A percentile compares a stretch with the other conserved stretches of the same genome.
phyloP scores from a whole-genome alignment of 1,140 invertebrate genomes.

The Pseudoatta argentina region DNA sequence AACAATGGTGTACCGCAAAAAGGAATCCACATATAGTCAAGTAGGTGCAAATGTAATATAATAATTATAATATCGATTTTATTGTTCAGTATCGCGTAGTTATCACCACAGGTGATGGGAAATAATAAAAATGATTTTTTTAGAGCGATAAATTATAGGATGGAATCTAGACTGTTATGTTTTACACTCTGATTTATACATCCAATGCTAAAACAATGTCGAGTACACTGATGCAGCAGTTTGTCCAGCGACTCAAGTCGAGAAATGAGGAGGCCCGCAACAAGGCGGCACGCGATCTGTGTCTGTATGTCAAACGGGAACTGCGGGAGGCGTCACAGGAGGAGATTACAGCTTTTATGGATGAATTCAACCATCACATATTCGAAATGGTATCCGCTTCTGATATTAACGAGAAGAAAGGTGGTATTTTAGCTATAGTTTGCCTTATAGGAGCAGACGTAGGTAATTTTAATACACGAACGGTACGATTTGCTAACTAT shows the following conservation, averaged over 20 bases:
- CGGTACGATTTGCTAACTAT: slow-evolving; percentile 97
- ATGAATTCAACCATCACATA: slow-evolving; percentile 98
- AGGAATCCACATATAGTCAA: slow-evolving; percentile 55
- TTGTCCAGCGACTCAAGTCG: slow-evolving; percentile 95
- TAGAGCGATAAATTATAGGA: slow-evolving; percentile 1
- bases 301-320: slow-evolving; percentile 96
- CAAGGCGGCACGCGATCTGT: slow-evolving; percentile 95
- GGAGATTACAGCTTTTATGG: slow-evolving; percentile 95
- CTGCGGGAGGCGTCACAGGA: slow-evolving; percentile 96
- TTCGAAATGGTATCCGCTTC: slow-evolving; percentile 97
- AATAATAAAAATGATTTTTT: neutral
- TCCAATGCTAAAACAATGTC: slow-evolving; percentile 84
- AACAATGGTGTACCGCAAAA: neutral
- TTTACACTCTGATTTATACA: slow-evolving; percentile 35
- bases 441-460: slow-evolving; percentile 97
- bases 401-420: slow-evolving; percentile 98
- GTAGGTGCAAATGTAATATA: slow-evolving; percentile 22
- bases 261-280: slow-evolving; percentile 93
- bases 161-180: slow-evolving; percentile 4
- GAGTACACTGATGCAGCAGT: slow-evolving; percentile 90
- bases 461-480: slow-evolving; percentile 95
- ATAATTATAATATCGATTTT: neutral
- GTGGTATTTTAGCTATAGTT: slow-evolving; percentile 97
- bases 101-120: no score
- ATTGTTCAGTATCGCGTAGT: no score